Evolutionary conservation across 2,797 vertebrate species (phyloP), one percentile per base, ranked within the genome.

Genomic region (Tokudaia tokunoshimensis): DNA sequence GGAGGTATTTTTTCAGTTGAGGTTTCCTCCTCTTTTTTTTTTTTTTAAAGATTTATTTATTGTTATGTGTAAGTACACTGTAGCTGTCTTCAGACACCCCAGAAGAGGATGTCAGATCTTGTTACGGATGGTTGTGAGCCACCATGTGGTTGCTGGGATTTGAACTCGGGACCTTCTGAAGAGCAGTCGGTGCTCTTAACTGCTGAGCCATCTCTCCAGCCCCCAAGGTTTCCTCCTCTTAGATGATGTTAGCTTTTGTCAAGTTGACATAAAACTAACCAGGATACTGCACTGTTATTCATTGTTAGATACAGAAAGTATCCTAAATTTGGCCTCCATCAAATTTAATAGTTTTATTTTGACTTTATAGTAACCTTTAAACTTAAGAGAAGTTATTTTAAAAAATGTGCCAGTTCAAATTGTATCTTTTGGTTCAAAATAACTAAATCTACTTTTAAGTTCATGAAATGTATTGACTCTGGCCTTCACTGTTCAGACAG

Each of bases 301-400:
- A 74, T 75, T 94, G 52, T 92, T 72, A 72, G n/a, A 72, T 72
- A 20, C 34, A 37, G 31, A 70, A 72, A 10, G 6, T 29, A 91
- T 63, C 31, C 22, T 85, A 95, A 87, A 94, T 6, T 50, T 95
- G 41, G 3, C 57, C 47, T 84, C 85, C 84, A 29, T 47, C 41
- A 41, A 52, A 47, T 79, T 91, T 95, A 70, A 13, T 34, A 80
- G 50, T 89, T 94, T 93, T 93, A 12, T 95, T 87, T 95, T 96
- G 47, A 44, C 24, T 93, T 97, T 96, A 61, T 34, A 74, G 11
- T 2, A 93, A 94, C 26, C 22, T n/a, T 94, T 96, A 82, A 96
- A 79, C 37, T 90, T 90, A 92, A 84, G 19, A 95, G 41, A 95
- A 92, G 7, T 95, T 88, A 82, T 50, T 44, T 52, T 13, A 52